Evolutionary conservation across 2,113 vertebrate species (phyloP), one percentile per base, ranked within the genome.

Genomic region (Salvelinus fontinalis): DNA sequence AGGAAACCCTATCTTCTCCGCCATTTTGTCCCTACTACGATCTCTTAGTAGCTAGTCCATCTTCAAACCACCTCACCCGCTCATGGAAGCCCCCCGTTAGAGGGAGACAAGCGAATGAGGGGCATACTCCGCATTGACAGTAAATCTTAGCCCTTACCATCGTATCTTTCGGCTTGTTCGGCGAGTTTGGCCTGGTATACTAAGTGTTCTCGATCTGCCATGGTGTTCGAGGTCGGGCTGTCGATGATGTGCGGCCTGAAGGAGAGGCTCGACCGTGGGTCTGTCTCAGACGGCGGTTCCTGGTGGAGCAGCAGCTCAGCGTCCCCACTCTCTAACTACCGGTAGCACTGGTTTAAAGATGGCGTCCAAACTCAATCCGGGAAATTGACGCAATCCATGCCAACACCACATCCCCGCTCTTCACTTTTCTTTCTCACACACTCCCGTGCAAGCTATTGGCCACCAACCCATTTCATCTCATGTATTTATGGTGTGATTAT

Each of bases 131-230:
- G 76, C 87, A 71, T 29, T 71, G 76, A 75, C 76, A 20, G 66
- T 60, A 64, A 7, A 49, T 31, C 14, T 48, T 18, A 20, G 59
- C 13, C 34, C 95, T 96, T 94, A 98, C 96, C 96, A 90, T 98
- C 97, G 70, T 97, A 98, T 94, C 96, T 92, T 92, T 99, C 97
- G 60, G 96, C 97, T 88, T 98, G 97, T 70, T 99, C 97, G 84
- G 96, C 96, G 79, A 99, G 95, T 88, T 99, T 98, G 49, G 97
- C 97, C 91, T 97, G 95, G 91, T 97, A 97, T 74, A 99, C 96
- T 77, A 93, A 90, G 85, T 97, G 93, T 79, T 96, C 95, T 93
- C 95, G 94, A 79, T 97, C 96, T 87, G 94, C 94, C 97, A 98
- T 97, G 93, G 91, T 92, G 84, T 39, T 39, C 7, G 39, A 39